These are phyloP conservation scores for Eilema caniola DNA, from an alignment of 2,888 invertebrate species.

Conservation along the genomic window DNA sequence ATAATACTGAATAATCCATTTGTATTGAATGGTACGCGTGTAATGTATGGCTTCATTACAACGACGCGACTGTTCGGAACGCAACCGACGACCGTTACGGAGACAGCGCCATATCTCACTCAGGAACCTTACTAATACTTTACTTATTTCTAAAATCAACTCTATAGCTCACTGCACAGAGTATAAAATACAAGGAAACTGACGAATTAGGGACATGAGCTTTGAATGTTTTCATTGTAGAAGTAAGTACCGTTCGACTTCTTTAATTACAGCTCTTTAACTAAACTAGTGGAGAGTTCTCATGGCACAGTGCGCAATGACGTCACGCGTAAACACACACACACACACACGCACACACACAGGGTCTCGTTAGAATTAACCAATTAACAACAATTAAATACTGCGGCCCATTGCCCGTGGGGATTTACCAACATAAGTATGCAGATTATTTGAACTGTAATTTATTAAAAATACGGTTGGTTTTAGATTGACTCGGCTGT, in stretches of 20 bases:
- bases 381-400: conserved; percentile 76
- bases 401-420: conserved; percentile 41
- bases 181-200: neutral
- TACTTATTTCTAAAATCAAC: neutral
- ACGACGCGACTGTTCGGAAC: neutral
- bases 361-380: conserved; percentile 71
- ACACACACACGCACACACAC: conserved; percentile 32
- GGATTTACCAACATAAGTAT: neutral
- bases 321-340: conserved; percentile 35
- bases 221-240: conserved; percentile 17
- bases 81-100: conserved; percentile 7
- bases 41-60: conserved; percentile 22
- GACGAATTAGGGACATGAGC: neutral
- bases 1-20: neutral
- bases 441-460: conserved; percentile 17
- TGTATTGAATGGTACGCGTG: neutral
- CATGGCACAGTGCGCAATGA: conserved; percentile 28
- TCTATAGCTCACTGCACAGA: neutral
- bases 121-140: conserved; percentile 9
- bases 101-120: conserved; percentile 11
- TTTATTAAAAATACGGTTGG: neutral
- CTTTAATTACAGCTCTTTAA: conserved; percentile 15
- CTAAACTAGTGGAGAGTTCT: conserved; percentile 18
- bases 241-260: conserved; percentile 5
- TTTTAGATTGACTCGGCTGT: conserved; percentile 13